Evolutionary conservation across 2,797 vertebrate species (phyloP), one percentile per base, ranked within the genome.

Genomic region (Todus mexicanus): DNA sequence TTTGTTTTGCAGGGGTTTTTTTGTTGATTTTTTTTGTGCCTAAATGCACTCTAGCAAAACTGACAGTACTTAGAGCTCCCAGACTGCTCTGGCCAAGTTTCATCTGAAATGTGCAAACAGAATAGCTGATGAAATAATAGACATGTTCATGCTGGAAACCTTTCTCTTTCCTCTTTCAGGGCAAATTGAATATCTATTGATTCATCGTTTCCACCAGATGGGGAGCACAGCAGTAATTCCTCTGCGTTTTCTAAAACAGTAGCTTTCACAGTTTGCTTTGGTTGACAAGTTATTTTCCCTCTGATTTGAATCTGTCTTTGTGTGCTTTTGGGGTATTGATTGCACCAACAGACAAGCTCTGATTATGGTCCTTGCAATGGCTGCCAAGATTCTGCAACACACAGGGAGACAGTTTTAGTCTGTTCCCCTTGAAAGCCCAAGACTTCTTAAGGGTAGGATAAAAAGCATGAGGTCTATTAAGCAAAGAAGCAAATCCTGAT

Each of bases 211-310:
- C 79, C 71, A 84, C 85, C 94, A 96, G 92, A 93, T 92, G 93
- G 92, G 87, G 64, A 92, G 63, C 70, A 59, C 89, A 91, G 92
- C 75, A 83, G 75, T 64, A 84, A 84, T 79, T 94, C 88, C 81
- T 92, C 85, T 89, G 78, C 68, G 68, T 54, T 90, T 94, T 77
- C 8, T 18, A 78, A 94, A 84, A 70, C 66, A 51, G 56, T 48
- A 61, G 27, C 87, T 94, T 91, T 93, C 73, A 84, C 75, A 90
- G 84, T 94, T 95, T 95, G 79, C 82, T 94, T 88, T 12, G 2
- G 78, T 91, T 95, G 93, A 92, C 89, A 94, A 94, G 84, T 86
- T 95, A 84, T 95, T 95, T 95, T 92, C 73, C 60, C 47, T 90
- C 89, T 91, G 88, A 91, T 96, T 89, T 95, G 87, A 92, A 87